Conservation (phyloP, 2,888 invertebrate species). For the Caenorhabditis angaria region DNA sequence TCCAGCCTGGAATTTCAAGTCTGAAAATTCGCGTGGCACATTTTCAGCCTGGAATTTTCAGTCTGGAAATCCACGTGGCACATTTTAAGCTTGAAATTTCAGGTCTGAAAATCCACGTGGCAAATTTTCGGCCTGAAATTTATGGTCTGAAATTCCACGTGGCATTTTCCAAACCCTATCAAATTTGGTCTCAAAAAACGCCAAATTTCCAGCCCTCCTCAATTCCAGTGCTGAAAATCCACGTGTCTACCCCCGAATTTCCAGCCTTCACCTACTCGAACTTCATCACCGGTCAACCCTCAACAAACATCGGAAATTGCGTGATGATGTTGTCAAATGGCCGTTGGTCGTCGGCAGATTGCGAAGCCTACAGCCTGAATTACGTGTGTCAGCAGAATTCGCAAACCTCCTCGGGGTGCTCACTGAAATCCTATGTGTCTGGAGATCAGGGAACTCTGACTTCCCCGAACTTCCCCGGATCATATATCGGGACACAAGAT, state of each 20-base stretch:
- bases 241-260: too few relatives aligned
- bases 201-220: neutral
- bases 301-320: constrained; percentile 29
- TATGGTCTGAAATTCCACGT: too few relatives aligned
- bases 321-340: constrained; percentile 26
- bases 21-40: too few relatives aligned
- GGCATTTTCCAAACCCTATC: constrained; percentile 14
- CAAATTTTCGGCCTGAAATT: too few relatives aligned
- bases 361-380: constrained; percentile 18
- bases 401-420: neutral
- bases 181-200: neutral
- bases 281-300: constrained; percentile 19
- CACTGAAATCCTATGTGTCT: neutral
- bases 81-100: too few relatives aligned
- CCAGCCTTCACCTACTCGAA: neutral
- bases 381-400: constrained; percentile 24
- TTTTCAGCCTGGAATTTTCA: too few relatives aligned
- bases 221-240: too few relatives aligned
- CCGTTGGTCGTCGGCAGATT: constrained; percentile 36
- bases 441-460: neutral
- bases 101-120: too few relatives aligned
- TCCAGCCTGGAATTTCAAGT: too few relatives aligned
- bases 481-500: neutral
- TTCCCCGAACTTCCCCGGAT: neutral
- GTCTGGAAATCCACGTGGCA: too few relatives aligned